These are phyloP conservation scores for Dissostichus mawsoni DNA, from an alignment of 2,113 vertebrate genomes.

Conservation along the genomic window DNA sequence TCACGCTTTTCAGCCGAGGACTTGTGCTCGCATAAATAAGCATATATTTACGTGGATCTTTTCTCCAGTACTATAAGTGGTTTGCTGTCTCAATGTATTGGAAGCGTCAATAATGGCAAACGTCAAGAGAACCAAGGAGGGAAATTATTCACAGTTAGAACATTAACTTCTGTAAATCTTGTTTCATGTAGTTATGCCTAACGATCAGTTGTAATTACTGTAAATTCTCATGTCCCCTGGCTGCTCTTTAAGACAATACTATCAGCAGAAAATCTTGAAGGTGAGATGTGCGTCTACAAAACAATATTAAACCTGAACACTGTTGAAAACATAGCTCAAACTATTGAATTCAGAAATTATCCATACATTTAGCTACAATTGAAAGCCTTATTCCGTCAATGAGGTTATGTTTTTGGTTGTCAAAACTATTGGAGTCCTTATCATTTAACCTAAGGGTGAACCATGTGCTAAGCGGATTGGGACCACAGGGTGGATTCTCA, in stretches of 20 bases:
- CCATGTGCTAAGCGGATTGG: no score
- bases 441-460: no score
- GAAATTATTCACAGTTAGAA: slow-evolving; percentile 19
- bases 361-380: not conserved
- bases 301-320: slow-evolving; percentile 39
- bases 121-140: slow-evolving; percentile 22
- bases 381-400: not conserved
- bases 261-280: slow-evolving; percentile 36
- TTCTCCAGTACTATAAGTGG: not conserved
- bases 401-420: no score
- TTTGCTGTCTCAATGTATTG: not conserved
- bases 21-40: slow-evolving; percentile 16
- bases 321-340: slow-evolving; percentile 8
- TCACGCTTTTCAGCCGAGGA: slow-evolving; percentile 27
- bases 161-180: slow-evolving; percentile 11
- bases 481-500: no score
- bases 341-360: not conserved
- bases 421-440: no score
- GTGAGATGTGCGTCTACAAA: slow-evolving; percentile 32
- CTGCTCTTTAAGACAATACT: slow-evolving; percentile 20
- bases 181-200: slow-evolving; percentile 16
- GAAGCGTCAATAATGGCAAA: slow-evolving; percentile 2
- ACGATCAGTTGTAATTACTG: slow-evolving; percentile 34
- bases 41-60: slow-evolving; percentile 12
- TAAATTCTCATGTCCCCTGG: slow-evolving; percentile 22